Base-by-base conservation (phyloP, 2,113 vertebrate species). In the Dromiciops gliroides region DNA sequence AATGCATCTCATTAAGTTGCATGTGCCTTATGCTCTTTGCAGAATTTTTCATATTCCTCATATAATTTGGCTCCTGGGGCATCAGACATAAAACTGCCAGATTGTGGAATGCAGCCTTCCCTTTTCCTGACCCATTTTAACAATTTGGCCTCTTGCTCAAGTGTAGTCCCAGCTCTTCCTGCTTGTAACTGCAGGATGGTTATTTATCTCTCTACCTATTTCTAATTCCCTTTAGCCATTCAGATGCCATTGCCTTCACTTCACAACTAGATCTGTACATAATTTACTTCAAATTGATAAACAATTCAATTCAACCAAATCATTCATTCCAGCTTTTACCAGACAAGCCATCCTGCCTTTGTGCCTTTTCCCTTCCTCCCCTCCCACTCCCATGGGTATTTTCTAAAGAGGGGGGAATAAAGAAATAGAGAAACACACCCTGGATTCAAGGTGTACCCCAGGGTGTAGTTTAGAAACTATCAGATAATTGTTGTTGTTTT, bases 201-300 rank as follows among this genome's bases (percentile, higher is more conserved):
- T 83, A 83, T 83, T 83, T 83, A 83, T 83, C 67, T 83, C n/a
- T 83, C 67, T 83, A 44, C 67, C 67, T 83, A 83, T 83, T 83
- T 83, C 67, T 83, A 83, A 83, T 83, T 83, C 37, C 67, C n/a
- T 44, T 44, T 83, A 44, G n/a, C 28, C 56, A 67, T 67, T 67
- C 56, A 37, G 56, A 67, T 67, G 56, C 56, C 28, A 67, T 67
- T 67, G 56, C 67, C n/a, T 83, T 6, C 7, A 83, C n/a, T 83
- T 83, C 67, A 44, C 67, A 83, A 83, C n/a, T n/a, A 83, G 67
- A 44, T 23, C n/a, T 44, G 67, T 83, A 83, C 67, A 44, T 83
- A 83, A 83, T 83, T 83, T 83, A 44, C 67, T 83, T 83, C 67
- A 83, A 83, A 83, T 8, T 83, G 67, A 83, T 44, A 44, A 83